A percentile compares a stretch with the other conserved stretches of the same genome.
Conservation (phyloP, 2,113 vertebrate species). For the Ictalurus furcatus region DNA sequence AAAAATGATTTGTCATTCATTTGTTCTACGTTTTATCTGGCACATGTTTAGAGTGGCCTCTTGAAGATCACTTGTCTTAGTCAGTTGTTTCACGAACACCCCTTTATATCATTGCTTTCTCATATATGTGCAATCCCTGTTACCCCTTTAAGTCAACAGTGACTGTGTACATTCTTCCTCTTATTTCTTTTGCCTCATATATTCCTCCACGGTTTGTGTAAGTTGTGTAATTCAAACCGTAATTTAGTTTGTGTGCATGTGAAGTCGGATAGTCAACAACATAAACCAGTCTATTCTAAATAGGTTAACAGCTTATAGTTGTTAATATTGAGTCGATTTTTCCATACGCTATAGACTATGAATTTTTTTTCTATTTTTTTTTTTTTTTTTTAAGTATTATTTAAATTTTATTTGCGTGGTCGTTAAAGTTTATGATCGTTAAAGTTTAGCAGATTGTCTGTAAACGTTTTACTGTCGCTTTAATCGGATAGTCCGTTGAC, state of each 20-base stretch:
- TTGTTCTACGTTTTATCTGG: conserved; percentile 50
- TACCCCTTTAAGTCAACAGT: conserved; percentile 35
- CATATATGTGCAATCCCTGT: conserved; percentile 3
- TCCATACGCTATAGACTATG: too few species aligned
- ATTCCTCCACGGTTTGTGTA: not conserved
- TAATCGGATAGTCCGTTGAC: not conserved
- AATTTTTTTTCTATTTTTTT: not conserved
- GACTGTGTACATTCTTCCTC: conserved; percentile 4
- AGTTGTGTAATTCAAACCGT: conserved; percentile 30
- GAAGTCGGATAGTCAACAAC: not conserved
- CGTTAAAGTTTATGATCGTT: not conserved
- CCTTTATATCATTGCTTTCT: conserved; percentile 30
- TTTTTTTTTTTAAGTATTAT: too few species aligned
- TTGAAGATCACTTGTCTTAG: conserved; percentile 35
- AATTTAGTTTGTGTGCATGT: conserved; percentile 39
- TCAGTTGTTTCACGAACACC: conserved; percentile 36
- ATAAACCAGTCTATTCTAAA: conserved; percentile 1
- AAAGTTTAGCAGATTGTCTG: not conserved
- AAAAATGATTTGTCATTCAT: conserved; percentile 52
- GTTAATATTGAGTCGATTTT: not conserved
- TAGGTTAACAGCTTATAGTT: not conserved
- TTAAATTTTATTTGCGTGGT: not conserved
- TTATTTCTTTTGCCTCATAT: conserved; percentile 34
- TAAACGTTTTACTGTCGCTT: not conserved
- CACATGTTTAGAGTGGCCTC: conserved; percentile 36